Evolutionary conservation across 92 coral and sea anemone species (phyloP), one percentile per base, ranked within the genome.

Genomic region (Ricordea florida): DNA sequence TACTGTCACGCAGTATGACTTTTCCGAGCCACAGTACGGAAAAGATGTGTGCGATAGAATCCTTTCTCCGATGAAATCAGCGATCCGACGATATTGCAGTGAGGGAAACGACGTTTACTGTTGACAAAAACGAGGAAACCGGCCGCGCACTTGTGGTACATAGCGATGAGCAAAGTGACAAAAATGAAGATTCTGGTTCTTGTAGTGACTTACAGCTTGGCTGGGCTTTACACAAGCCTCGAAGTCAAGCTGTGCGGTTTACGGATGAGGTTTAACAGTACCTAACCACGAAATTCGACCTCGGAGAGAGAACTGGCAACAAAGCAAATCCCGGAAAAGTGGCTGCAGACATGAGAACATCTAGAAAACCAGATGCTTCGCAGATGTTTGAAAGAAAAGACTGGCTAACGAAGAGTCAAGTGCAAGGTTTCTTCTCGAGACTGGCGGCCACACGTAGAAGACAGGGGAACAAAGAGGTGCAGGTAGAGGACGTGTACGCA

Each of bases 31-130:
- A 14, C 86, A 80, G 41, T 25, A 50, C 23, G 92, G 83, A 15
- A 86, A 86, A 75, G 87, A 86, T 68, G 58, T 86, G n/a, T 86
- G 86, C 42, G 92, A 86, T 43, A 45, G 92, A 25, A 86, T 86
- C 45, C 79, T 86, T 47, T 86, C 84, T 44, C 92, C 92, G 5
- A 59, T 86, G 82, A 80, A 86, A 34, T 59, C 74, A 29, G 27
- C 87, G 11, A 86, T 86, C 56, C 79, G 92, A 10, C 37, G 57
- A 57, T 69, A 86, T 21, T 85, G 91, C 57, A 40, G 35, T 61
- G 86, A 85, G 44, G 86, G 90, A 33, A 69, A 85, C 34, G 86
- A 86, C 53, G 53, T 80, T 50, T 18, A 35, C 71, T 36, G 63
- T 82, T 26, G 79, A 61, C 52, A 25, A 27, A 27, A 56, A 37